phyloP scores from a whole-genome alignment of 2,113 vertebrate genomes.

The Prunella fulvescens region DNA sequence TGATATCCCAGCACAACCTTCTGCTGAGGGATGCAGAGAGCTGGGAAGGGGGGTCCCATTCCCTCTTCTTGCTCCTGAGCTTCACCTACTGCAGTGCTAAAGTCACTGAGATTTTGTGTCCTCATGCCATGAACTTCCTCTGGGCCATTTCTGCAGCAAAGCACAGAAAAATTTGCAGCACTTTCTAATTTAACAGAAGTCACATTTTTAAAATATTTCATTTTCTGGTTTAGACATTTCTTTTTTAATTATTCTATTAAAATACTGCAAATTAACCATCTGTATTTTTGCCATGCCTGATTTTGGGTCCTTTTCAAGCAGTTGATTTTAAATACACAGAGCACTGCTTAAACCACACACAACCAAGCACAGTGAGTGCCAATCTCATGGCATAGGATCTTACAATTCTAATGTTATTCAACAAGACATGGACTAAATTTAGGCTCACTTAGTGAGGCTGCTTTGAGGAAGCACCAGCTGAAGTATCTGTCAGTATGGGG shows the following conservation, averaged over 20 bases:
- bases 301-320: background rate
- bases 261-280: background rate
- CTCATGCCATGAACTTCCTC: background rate
- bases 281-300: background rate
- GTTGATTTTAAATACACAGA: background rate
- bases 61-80: background rate
- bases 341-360: background rate
- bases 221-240: too few species aligned
- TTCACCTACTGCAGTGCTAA: background rate
- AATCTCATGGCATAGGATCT: background rate
- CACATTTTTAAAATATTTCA: fast-evolving
- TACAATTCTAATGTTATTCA: background rate
- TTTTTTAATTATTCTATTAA: background rate
- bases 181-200: background rate
- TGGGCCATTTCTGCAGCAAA: background rate
- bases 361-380: background rate
- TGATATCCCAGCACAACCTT: background rate
- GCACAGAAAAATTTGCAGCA: background rate
- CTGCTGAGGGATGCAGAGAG: background rate
- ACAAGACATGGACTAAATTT: background rate
- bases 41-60: background rate
- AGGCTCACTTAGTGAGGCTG: background rate
- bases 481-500: background rate
- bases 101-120: background rate
- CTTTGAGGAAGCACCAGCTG: background rate